phyloP scores from a whole-genome alignment of 2,113 vertebrate species.

The Poicephalus meyeri region DNA sequence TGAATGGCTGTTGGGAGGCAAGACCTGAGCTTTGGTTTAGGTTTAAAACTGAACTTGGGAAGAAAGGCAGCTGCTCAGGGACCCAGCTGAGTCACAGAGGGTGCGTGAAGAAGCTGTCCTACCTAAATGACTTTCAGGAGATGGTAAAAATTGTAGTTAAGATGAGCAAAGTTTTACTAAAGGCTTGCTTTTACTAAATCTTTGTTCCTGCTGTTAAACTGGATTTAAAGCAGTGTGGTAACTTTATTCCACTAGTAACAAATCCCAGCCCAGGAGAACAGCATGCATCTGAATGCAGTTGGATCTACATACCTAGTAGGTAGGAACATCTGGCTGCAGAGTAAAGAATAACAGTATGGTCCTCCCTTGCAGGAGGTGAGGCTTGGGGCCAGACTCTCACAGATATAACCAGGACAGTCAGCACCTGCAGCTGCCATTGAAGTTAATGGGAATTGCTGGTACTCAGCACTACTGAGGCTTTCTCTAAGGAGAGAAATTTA shows the following conservation, averaged over 20 bases:
- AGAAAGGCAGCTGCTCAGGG: background rate
- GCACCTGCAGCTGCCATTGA: background rate
- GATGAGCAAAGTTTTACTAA: background rate
- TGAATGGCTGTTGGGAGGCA: background rate
- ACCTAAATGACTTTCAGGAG: background rate
- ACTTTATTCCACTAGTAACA: background rate
- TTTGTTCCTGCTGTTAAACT: background rate
- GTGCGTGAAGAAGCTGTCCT: background rate
- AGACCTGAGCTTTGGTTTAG: background rate
- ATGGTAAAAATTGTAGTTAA: background rate
- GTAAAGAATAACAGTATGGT: background rate
- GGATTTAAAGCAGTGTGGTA: background rate
- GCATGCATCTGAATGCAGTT: background rate
- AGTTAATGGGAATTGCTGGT: background rate
- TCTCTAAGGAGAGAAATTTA: background rate
- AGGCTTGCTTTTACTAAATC: background rate
- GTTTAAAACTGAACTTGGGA: background rate
- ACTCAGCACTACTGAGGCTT: background rate
- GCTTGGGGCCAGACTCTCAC: background rate
- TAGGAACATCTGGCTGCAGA: background rate
- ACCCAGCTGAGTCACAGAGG: background rate
- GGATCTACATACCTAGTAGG: background rate
- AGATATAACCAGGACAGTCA: background rate
- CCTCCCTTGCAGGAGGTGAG: background rate
- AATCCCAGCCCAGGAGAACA: background rate